A percentile compares a stretch with the other conserved stretches of the same genome.
Evolutionary conservation across 2,888 invertebrate species (phyloP).

Genomic region (Silvanus unidentatus): DNA sequence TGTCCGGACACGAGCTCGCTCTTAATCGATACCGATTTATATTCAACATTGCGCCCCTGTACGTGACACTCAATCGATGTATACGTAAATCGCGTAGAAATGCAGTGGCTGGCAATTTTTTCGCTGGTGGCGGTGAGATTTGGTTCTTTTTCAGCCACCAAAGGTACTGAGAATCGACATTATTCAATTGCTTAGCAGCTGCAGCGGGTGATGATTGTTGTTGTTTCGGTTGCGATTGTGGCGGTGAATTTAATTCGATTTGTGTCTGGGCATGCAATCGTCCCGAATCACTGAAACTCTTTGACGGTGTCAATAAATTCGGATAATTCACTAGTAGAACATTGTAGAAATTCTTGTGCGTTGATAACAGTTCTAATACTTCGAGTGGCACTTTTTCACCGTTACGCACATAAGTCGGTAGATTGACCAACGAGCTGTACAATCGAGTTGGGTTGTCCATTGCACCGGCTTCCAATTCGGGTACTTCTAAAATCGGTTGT

Average conservation of each 20-base stretch:
- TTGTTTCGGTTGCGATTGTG: slow-evolving; percentile 27
- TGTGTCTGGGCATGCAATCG: slow-evolving; percentile 44
- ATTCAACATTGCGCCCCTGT: slow-evolving; percentile 80
- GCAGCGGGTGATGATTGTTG: slow-evolving; percentile 39
- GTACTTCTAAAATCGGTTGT: slow-evolving; percentile 49
- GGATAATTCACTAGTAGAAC: slow-evolving; percentile 71
- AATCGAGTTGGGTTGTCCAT: slow-evolving; percentile 48
- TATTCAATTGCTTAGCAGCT: slow-evolving; percentile 11
- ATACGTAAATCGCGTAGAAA: slow-evolving; percentile 68
- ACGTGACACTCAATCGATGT: slow-evolving; percentile 73
- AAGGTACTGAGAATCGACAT: slow-evolving; percentile 48
- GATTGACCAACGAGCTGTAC: slow-evolving; percentile 74
- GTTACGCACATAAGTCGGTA: slow-evolving; percentile 77
- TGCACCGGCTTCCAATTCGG: slow-evolving; percentile 26
- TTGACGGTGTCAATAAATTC: slow-evolving; percentile 62
- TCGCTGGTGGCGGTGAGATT: slow-evolving; percentile 40
- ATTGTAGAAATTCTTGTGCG: slow-evolving; percentile 63
- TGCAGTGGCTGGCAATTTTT: slow-evolving; percentile 53
- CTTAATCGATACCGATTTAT: slow-evolving; percentile 73
- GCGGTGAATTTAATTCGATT: slow-evolving; percentile 37
- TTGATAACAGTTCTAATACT: slow-evolving; percentile 66
- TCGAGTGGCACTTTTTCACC: slow-evolving; percentile 73
- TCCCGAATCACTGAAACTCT: slow-evolving; percentile 66
- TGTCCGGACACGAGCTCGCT: slow-evolving; percentile 87
- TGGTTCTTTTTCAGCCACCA: slow-evolving; percentile 54